Percentiles rank a stretch among this genome's conserved stretches.
These are phyloP conservation scores for Vandiemenella viatica DNA, from an alignment of 2,888 invertebrate species.

Conservation along the genomic window DNA sequence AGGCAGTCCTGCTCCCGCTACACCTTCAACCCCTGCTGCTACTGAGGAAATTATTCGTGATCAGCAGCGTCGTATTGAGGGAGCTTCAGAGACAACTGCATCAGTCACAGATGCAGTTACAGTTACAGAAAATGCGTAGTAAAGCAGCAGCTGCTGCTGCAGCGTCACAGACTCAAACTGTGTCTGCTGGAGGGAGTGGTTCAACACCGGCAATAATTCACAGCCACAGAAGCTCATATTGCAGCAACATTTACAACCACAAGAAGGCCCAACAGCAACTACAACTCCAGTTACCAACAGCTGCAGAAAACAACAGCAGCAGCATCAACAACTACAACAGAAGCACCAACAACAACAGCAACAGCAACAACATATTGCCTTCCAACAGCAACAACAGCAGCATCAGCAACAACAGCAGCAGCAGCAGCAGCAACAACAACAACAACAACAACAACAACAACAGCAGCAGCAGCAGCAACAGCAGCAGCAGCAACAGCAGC, in stretches of 20 bases:
- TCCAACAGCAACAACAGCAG: constrained; percentile 24
- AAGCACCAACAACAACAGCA: constrained; percentile 18
- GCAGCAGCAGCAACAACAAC: constrained; percentile 20
- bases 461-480: constrained; percentile 15
- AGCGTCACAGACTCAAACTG: constrained; percentile 22
- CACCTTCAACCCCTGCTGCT: too few relatives aligned
- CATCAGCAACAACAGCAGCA: constrained; percentile 17
- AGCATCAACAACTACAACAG: constrained; percentile 28
- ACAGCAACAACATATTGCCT: constrained; percentile 17
- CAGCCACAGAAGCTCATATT: constrained; percentile 36
- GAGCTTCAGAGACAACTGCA: constrained; percentile 58
- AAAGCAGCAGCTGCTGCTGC: constrained; percentile 31
- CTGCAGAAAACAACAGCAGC: constrained; percentile 24
- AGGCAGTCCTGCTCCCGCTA: too few relatives aligned
- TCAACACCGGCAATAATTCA: constrained; percentile 18
- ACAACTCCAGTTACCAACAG: constrained; percentile 29
- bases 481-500: constrained; percentile 19
- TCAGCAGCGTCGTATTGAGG: constrained; percentile 76
- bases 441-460: constrained; percentile 23
- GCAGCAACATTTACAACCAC: constrained; percentile 53
- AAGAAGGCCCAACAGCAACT: constrained; percentile 46
- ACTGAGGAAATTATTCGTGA: constrained; percentile 40
- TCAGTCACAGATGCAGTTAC: constrained; percentile 59
- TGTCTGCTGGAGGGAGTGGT: constrained; percentile 24
- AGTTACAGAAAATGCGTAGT: constrained; percentile 36